phyloP scores from a whole-genome alignment of 2,113 vertebrate genomes.

The Hippocampus mohnikei region DNA sequence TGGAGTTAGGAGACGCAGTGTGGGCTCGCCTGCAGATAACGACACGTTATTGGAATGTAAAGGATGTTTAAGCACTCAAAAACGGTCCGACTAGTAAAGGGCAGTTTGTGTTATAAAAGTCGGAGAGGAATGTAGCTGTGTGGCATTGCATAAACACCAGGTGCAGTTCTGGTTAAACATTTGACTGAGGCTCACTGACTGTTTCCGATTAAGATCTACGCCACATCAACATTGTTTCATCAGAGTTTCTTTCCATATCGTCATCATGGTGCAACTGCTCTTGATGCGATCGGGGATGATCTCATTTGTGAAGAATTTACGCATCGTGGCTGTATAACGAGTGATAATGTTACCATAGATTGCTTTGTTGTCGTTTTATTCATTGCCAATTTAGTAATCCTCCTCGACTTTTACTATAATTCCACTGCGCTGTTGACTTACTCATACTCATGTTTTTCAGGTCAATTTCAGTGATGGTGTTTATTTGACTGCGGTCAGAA shows the following conservation, averaged over 20 bases:
- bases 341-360: neutral
- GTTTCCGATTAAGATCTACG: neutral
- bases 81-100: conserved; percentile 4
- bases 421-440: no score
- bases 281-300: neutral
- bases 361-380: neutral
- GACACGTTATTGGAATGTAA: conserved; percentile 26
- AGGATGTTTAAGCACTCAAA: conserved; percentile 7
- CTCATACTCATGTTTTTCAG: neutral
- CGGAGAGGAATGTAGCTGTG: conserved; percentile 9
- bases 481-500: neutral
- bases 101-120: conserved; percentile 1
- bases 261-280: neutral
- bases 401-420: no score
- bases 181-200: conserved; percentile 14
- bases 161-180: conserved; percentile 13
- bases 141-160: conserved; percentile 15
- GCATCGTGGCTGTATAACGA: neutral
- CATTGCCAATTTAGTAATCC: neutral
- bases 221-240: neutral
- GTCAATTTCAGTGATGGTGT: neutral
- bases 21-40: conserved; percentile 27
- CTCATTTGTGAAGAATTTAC: neutral
- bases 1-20: conserved; percentile 41
- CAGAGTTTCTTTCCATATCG: neutral